phyloP scores from a whole-genome alignment of 2,113 vertebrate species.

The Piprites chloris region DNA sequence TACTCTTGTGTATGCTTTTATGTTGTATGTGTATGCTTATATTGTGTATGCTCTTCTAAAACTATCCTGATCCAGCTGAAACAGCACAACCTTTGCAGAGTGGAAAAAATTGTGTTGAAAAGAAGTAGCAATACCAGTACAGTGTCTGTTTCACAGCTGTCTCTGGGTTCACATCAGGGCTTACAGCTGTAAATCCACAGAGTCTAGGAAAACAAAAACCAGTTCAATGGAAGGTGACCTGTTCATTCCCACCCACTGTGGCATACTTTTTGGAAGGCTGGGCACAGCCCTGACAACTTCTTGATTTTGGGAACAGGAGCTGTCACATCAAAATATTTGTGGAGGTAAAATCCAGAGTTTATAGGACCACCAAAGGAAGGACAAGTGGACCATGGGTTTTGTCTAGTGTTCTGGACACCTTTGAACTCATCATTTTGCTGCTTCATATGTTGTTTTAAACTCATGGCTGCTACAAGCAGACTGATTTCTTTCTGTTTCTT shows the following conservation, averaged over 20 bases:
- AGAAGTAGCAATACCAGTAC: neutral
- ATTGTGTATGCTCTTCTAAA: too few species aligned
- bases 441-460: rapidly evolving
- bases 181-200: neutral
- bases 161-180: neutral
- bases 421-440: neutral
- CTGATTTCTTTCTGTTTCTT: neutral
- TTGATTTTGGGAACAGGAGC: rapidly evolving
- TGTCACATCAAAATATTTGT: neutral
- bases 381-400: neutral
- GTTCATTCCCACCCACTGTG: neutral
- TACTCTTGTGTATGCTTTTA: too few species aligned
- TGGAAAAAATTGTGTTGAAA: neutral
- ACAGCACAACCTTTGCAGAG: neutral
- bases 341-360: neutral
- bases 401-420: neutral
- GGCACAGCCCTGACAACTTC: neutral
- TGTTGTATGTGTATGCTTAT: too few species aligned
- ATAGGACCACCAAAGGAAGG: neutral
- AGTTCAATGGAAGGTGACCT: neutral
- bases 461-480: neutral
- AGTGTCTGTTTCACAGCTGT: neutral
- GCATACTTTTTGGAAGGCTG: neutral
- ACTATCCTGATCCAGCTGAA: neutral
- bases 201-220: neutral